Conservation (phyloP, 1,140 invertebrate genomes). For the Pemphigus obesinymphae region DNA sequence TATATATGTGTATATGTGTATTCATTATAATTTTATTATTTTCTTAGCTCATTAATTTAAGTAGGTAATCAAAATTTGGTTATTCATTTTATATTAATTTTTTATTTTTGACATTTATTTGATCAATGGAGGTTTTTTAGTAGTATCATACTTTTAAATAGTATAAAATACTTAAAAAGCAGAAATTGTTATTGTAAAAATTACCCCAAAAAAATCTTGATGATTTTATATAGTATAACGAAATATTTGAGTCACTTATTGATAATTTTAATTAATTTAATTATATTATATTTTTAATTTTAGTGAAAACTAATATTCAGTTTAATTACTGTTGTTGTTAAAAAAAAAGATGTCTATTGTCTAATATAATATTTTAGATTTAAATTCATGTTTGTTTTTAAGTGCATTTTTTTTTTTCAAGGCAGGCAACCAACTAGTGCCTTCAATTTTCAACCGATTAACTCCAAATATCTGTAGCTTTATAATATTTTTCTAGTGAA, state of each 20-base stretch:
- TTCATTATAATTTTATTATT: background rate
- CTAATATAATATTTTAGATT: constrained; percentile 9
- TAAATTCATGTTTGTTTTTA: background rate
- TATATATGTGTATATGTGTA: too few species aligned
- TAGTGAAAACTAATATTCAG: constrained; percentile 26
- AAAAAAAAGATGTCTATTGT: background rate
- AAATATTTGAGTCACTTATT: constrained; percentile 36
- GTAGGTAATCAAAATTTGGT: constrained; percentile 15
- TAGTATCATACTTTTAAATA: background rate
- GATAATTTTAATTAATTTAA: constrained; percentile 2
- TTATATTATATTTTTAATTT: constrained; percentile 29
- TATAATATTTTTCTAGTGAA: too few species aligned
- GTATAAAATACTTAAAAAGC: background rate
- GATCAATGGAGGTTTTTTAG: background rate
- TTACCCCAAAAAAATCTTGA: background rate
- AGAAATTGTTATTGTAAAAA: constrained; percentile 12
- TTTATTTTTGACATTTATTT: background rate
- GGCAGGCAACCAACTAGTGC: too few species aligned
- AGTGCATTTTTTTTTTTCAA: too few species aligned
- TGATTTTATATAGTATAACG: constrained; percentile 4
- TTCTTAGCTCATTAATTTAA: constrained; percentile 4
- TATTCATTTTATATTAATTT: constrained; percentile 2
- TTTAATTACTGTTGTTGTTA: constrained; percentile 16
- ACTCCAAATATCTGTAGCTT: too few species aligned
- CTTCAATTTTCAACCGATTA: too few species aligned